Conservation (phyloP, 2,797 vertebrate species). For the Chaunax sp. region DNA sequence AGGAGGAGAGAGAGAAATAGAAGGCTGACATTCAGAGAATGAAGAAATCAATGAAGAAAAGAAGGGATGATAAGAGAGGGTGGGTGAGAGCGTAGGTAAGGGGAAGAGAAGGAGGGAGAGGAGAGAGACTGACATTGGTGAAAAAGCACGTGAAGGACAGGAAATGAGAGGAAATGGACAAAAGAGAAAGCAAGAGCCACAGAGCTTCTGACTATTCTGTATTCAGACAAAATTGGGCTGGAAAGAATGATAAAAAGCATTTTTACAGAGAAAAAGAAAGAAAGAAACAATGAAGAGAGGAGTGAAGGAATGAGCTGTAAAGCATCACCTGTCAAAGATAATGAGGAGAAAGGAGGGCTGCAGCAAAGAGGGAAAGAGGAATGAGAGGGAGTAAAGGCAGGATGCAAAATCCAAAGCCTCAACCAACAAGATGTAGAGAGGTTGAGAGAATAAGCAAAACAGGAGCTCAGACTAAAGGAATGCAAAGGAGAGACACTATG, state of each 20-base stretch:
- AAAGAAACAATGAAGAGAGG: not conserved
- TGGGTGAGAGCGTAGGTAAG: slow-evolving; percentile 20
- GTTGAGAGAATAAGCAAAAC: slow-evolving; percentile 1
- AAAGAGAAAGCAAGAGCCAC: not conserved
- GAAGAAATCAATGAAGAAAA: slow-evolving; percentile 67
- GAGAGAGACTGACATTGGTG: slow-evolving; percentile 23
- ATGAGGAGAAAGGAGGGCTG: slow-evolving; percentile 17
- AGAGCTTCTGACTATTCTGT: not conserved
- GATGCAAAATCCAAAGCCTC: not conserved
- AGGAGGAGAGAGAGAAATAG: slow-evolving; percentile 30
- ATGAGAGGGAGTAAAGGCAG: not conserved
- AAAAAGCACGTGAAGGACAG: slow-evolving; percentile 7
- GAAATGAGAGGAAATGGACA: not conserved
- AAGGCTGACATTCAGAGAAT: slow-evolving; percentile 61
- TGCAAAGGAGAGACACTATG: not conserved
- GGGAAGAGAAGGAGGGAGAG: not conserved
- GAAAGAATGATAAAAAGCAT: slow-evolving; percentile 4
- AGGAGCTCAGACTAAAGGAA: not conserved
- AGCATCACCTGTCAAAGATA: slow-evolving; percentile 37
- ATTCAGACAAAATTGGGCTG: not conserved
- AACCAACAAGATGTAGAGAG: not conserved
- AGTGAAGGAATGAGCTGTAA: slow-evolving; percentile 21
- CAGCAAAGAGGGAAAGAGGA: not conserved
- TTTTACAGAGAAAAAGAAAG: slow-evolving; percentile 2
- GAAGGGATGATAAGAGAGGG: slow-evolving; percentile 30